phyloP scores from a whole-genome alignment of 2,888 invertebrate genomes.

The Melanotus villosus region DNA sequence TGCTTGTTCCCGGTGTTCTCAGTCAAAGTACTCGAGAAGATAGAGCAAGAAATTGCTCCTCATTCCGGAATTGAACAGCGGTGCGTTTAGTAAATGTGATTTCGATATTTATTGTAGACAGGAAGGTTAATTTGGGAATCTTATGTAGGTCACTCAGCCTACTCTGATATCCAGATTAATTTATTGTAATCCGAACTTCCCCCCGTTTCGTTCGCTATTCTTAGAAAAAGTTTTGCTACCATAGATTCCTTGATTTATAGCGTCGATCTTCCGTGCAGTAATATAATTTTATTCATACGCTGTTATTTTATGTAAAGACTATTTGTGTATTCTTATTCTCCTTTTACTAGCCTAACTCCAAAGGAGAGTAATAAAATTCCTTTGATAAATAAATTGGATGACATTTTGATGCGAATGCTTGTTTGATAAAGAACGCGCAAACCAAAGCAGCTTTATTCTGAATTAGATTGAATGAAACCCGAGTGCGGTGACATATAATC shows the following conservation, averaged over 20 bases:
- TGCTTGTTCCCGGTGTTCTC: conserved; percentile 19
- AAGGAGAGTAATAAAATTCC: conserved; percentile 41
- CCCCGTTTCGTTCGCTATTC: conserved; percentile 17
- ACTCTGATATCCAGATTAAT: conserved; percentile 37
- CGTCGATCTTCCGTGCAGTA: conserved; percentile 7
- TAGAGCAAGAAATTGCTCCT: conserved; percentile 42
- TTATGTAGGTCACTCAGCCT: conserved; percentile 46
- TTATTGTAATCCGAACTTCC: conserved; percentile 40
- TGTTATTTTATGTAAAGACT: conserved; percentile 40
- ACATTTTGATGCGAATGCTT: conserved; percentile 47
- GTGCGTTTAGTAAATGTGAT: conserved; percentile 48
- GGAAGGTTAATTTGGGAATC: conserved; percentile 44
- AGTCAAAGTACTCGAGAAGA: conserved; percentile 39
- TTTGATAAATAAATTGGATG: conserved; percentile 48
- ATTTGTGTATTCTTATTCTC: conserved; percentile 22
- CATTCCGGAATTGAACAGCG: conserved; percentile 43
- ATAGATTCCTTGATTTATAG: conserved; percentile 34
- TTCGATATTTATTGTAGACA: conserved; percentile 47
- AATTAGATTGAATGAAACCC: conserved; percentile 48
- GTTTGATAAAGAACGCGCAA: conserved; percentile 47
- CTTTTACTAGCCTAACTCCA: conserved; percentile 21
- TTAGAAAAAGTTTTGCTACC: conserved; percentile 28
- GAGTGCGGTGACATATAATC: conserved; percentile 48
- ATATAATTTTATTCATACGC: conserved; percentile 30
- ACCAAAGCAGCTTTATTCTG: conserved; percentile 47